Percentiles rank a stretch among this genome's conserved stretches.
phyloP scores from a whole-genome alignment of 2,797 vertebrate species.

The Acanthurus lineatus region DNA sequence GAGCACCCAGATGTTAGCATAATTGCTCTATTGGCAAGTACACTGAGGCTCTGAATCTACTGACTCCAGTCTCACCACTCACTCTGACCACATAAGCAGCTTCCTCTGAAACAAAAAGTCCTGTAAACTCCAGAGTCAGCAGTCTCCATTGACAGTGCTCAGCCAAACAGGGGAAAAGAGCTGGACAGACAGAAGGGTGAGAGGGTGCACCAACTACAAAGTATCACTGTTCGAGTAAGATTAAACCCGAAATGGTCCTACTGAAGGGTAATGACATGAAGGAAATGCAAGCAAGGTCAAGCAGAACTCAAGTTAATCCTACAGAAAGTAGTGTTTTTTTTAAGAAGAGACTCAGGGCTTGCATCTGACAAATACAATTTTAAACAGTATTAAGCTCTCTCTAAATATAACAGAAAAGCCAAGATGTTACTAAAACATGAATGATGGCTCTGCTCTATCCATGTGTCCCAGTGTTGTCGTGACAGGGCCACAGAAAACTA shows the following conservation, averaged over 20 bases:
- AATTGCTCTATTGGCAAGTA: constrained; percentile 45
- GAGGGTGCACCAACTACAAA: constrained; percentile 10
- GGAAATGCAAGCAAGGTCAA: not conserved
- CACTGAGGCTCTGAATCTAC: constrained; percentile 29
- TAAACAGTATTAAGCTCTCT: not conserved
- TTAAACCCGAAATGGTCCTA: not conserved
- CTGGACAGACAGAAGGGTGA: constrained; percentile 20
- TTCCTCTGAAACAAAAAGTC: constrained; percentile 63
- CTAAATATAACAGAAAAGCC: not conserved
- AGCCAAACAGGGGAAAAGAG: constrained; percentile 52
- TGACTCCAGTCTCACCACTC: constrained; percentile 46
- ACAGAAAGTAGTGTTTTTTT: not conserved
- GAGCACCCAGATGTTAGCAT: constrained; percentile 29
- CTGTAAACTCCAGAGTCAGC: constrained; percentile 70
- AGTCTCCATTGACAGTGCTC: constrained; percentile 55
- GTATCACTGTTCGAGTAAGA: constrained; percentile 3
- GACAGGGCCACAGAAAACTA: not conserved
- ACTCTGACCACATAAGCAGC: constrained; percentile 66
- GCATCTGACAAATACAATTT: not conserved
- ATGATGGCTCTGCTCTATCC: not conserved
- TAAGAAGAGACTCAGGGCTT: not conserved
- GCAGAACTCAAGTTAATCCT: not conserved
- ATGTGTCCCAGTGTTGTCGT: not conserved
- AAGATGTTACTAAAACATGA: not conserved
- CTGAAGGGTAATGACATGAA: not conserved